phyloP scores from a whole-genome alignment of 2,797 vertebrate genomes.

The Linurgus olivaceus region DNA sequence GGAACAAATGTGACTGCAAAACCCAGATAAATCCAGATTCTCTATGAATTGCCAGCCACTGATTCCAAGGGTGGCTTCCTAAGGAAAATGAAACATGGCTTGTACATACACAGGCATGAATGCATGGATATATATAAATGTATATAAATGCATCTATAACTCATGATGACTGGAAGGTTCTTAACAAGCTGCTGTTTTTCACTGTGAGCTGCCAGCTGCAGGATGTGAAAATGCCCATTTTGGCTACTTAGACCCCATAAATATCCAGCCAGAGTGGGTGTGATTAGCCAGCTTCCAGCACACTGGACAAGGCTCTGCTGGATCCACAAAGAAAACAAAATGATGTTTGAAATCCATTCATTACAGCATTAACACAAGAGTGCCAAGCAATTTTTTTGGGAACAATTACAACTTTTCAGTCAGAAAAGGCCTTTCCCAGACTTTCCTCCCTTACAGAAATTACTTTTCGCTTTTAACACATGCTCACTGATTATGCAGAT shows the following conservation, averaged over 20 bases:
- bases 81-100: background rate
- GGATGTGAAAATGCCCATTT: background rate
- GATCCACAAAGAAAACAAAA: background rate
- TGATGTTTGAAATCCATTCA: background rate
- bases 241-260: background rate
- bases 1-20: background rate
- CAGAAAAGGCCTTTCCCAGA: background rate
- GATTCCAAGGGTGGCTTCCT: background rate
- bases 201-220: background rate
- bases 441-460: background rate
- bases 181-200: background rate
- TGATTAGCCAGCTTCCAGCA: background rate
- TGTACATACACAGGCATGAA: background rate
- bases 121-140: rapidly evolving
- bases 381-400: background rate
- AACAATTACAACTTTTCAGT: background rate
- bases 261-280: background rate
- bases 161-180: background rate
- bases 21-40: background rate
- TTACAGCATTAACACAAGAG: background rate
- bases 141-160: background rate
- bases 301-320: background rate
- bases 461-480: constrained; percentile 10
- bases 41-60: background rate
- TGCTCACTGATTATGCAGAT: constrained; percentile 17